Evolutionary conservation across 2,888 invertebrate genomes (phyloP), one percentile per base, ranked within the genome.

Genomic region (Tetragnatha montana): DNA sequence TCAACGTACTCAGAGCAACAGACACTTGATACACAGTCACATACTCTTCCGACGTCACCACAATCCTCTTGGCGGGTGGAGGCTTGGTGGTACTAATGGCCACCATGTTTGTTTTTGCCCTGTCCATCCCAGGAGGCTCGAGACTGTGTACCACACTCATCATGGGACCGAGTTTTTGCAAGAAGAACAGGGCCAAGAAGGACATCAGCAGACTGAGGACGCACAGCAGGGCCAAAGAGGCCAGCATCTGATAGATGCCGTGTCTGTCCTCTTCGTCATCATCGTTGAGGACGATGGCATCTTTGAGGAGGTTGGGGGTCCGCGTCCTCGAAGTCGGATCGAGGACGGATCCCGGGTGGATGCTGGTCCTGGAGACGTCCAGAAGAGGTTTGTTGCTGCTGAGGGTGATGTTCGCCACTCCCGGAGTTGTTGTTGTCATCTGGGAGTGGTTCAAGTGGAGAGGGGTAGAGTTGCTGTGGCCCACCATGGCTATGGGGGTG

Each of bases 1-100:
- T 97, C 93, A 98, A 95, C 90, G 97, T 97, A 93, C 97, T 97
- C 93, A 98, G 95, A 51, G 97, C 97, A 93, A 98, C 95, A 81
- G 97, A 97, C 93, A 98, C 98, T 95, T 98, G 98, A 94, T 97
- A 97, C 91, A 98, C 97, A 92, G 97, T 96, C 90, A 96, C 96
- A 93, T 97, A 97, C 93, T 97, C 97, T 93, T 97, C 97, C 49
- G 95, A 95, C 92, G 94, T 95, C 12, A 89, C 88, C 93, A 95
- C 95, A 93, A 94, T 95, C 92, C 86, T 87, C 80, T 84, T 86
- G 35, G 35, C 35, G 1, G 83, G 86, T 10, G 83, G 84, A 6
- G 76, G 82, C 49, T 89, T 89, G 6, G 84, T 84, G n/a, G 71
- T 71, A 35, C 74, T 47, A 35, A 35, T 4, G 7, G 50, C 21